Percentiles rank a stretch among this genome's conserved stretches.
Conservation (phyloP, 2,888 invertebrate species). For the Temnothorax ravouxi region DNA sequence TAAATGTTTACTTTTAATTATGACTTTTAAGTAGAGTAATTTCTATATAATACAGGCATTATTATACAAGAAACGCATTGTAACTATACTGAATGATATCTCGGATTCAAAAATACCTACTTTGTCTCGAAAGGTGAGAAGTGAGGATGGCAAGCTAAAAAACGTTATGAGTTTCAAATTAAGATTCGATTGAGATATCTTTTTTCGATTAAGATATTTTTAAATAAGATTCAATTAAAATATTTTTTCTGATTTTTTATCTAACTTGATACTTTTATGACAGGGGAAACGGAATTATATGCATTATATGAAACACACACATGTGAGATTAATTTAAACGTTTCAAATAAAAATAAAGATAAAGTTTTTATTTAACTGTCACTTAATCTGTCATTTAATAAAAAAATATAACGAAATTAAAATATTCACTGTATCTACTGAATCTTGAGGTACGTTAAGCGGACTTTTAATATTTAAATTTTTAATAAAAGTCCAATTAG, state of each 20-base stretch:
- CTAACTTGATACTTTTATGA: neutral
- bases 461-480: neutral
- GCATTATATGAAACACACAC: neutral
- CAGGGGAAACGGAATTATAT: neutral
- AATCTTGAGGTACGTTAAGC: neutral
- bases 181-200: too few relatives aligned
- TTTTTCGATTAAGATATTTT: neutral
- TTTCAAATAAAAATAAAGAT: neutral
- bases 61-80: neutral
- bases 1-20: slow-evolving; percentile 32
- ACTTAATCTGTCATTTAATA: neutral
- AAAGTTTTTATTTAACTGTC: neutral
- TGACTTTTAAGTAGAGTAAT: slow-evolving; percentile 1
- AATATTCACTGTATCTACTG: neutral
- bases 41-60: neutral
- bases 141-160: neutral
- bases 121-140: neutral
- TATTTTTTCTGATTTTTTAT: neutral
- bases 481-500: neutral
- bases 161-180: neutral
- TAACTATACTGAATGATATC: neutral
- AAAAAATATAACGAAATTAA: neutral
- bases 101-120: neutral
- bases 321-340: neutral
- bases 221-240: too few relatives aligned